Conservation (phyloP, 2,797 vertebrate genomes). For the Bradypodion ventrale region DNA sequence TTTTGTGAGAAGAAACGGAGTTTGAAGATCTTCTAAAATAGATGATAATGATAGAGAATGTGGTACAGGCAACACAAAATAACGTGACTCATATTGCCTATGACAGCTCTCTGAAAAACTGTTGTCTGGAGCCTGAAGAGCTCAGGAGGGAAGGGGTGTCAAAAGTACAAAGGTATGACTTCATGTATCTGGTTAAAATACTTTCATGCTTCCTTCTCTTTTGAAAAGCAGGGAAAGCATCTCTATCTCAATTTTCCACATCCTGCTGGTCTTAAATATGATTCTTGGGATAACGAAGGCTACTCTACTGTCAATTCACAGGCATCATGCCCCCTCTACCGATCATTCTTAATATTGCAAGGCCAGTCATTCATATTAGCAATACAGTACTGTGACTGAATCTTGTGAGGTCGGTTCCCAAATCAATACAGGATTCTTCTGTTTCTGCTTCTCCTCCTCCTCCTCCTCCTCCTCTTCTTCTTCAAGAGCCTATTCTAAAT, state of each 20-base stretch:
- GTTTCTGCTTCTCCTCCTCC: no score
- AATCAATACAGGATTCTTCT: no score
- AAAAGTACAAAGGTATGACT: background rate
- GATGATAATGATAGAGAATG: no score
- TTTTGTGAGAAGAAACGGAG: no score
- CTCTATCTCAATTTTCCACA: background rate
- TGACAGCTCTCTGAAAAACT: background rate
- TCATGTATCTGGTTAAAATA: background rate
- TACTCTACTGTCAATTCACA: conserved; percentile 33
- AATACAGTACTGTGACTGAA: background rate
- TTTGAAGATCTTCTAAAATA: no score
- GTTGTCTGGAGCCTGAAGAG: background rate
- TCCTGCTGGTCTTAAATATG: background rate
- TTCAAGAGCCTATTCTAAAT: no score
- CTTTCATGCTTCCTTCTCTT: background rate
- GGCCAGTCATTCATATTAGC: background rate
- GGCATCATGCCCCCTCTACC: conserved; percentile 58
- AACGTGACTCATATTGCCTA: background rate
- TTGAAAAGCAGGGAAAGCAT: background rate
- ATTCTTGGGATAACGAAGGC: background rate
- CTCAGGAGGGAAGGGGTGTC: background rate
- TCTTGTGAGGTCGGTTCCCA: no score
- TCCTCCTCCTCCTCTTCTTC: no score
- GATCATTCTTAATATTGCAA: conserved; percentile 24
- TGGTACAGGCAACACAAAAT: background rate